Conservation (phyloP, 1,140 invertebrate species). For the Micrasema longulum region DNA sequence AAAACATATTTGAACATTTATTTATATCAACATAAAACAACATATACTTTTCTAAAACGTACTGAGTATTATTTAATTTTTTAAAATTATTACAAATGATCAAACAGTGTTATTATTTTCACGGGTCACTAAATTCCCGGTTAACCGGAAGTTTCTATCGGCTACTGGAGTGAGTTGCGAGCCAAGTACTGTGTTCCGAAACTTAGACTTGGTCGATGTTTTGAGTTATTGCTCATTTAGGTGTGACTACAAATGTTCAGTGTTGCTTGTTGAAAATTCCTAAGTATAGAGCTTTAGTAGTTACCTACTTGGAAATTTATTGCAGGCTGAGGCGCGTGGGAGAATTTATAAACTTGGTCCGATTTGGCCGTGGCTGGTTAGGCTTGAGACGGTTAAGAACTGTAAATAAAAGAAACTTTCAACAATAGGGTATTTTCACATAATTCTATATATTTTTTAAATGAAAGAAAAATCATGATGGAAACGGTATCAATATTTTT, state of each 20-base stretch:
- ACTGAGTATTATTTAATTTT: too few species aligned
- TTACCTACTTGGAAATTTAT: constrained; percentile 44
- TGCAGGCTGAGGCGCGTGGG: constrained; percentile 37
- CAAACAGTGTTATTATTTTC: too few species aligned
- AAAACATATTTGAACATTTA: too few species aligned
- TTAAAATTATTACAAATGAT: too few species aligned
- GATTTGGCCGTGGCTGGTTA: constrained; percentile 4
- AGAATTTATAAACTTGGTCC: constrained; percentile 40
- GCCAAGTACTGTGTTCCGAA: constrained; percentile 11
- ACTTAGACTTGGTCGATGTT: constrained; percentile 48
- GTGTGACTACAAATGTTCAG: constrained; percentile 54
- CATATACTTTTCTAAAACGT: too few species aligned
- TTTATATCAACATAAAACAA: too few species aligned
- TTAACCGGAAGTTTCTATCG: neutral
- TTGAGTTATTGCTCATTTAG: constrained; percentile 55
- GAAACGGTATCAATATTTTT: too few species aligned
- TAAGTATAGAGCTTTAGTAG: constrained; percentile 40
- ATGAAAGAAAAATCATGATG: too few species aligned
- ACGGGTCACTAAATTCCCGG: neutral
- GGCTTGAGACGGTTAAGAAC: constrained; percentile 11
- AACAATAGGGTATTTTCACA: too few species aligned
- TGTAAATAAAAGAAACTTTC: constrained; percentile 6
- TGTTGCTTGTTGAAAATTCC: constrained; percentile 41
- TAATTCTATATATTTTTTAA: too few species aligned
- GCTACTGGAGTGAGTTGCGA: neutral